phyloP scores from a whole-genome alignment of 2,888 invertebrate genomes.

The Diploptera punctata region DNA sequence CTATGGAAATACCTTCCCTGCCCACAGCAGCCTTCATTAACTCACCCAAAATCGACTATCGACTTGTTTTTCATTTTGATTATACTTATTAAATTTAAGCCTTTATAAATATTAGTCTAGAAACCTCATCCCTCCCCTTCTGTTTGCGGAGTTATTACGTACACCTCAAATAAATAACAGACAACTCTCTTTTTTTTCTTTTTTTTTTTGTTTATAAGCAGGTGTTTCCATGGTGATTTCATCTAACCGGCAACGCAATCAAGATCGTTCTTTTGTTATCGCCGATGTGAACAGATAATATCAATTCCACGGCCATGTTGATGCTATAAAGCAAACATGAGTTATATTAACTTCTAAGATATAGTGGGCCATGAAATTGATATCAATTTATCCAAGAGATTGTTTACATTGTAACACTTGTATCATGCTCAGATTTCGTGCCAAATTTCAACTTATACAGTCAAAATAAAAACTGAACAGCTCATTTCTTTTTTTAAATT shows the following conservation, averaged over 20 bases:
- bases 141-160: not conserved
- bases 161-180: not conserved
- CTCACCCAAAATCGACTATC: not conserved
- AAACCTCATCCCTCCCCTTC: not conserved
- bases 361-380: no score
- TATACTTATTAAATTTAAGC: constrained; percentile 30
- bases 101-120: constrained; percentile 28
- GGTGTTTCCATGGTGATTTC: constrained; percentile 2
- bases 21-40: constrained; percentile 2
- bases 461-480: no score
- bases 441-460: no score
- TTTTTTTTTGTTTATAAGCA: not conserved
- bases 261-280: constrained; percentile 16
- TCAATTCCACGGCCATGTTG: no score
- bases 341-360: not conserved
- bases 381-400: no score
- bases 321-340: no score
- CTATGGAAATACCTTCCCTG: no score
- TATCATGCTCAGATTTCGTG: no score
- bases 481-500: no score
- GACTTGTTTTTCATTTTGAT: not conserved
- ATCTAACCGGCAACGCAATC: constrained; percentile 8
- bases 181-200: no score
- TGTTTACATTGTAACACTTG: no score
- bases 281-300: constrained; percentile 17